Conservation (phyloP, 2,888 invertebrate species). For the Marronus borbonicus region DNA sequence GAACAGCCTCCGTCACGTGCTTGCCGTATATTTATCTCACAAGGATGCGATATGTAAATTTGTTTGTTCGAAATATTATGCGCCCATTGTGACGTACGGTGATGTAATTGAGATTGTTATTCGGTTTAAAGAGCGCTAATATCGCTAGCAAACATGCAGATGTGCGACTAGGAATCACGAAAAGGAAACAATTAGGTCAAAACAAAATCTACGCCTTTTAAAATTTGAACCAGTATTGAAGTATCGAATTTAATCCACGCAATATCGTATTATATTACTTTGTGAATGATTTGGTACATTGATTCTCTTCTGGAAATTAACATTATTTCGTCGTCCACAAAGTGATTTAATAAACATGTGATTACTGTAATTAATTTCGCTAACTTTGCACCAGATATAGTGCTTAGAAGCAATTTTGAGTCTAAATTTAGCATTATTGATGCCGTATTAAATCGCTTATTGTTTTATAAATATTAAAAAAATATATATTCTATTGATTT, state of each 20-base stretch:
- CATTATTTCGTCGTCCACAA: too few species aligned
- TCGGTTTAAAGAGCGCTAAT: constrained; percentile 34
- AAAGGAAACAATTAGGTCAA: constrained; percentile 20
- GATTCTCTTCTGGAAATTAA: too few species aligned
- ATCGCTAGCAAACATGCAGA: background rate
- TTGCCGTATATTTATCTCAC: constrained; percentile 5
- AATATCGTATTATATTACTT: background rate
- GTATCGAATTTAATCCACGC: background rate
- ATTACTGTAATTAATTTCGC: too few species aligned
- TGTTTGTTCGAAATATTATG: constrained; percentile 32
- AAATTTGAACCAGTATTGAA: background rate
- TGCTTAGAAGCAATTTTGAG: too few species aligned
- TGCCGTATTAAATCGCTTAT: too few species aligned
- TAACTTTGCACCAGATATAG: too few species aligned
- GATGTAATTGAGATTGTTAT: constrained; percentile 38
- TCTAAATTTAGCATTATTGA: too few species aligned
- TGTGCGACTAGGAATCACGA: background rate
- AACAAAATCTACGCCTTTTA: constrained; percentile 10
- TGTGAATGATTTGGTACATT: too few species aligned
- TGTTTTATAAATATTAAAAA: too few species aligned
- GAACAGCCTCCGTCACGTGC: constrained; percentile 11
- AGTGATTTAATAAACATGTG: too few species aligned
- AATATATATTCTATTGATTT: too few species aligned
- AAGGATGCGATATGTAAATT: constrained; percentile 22
- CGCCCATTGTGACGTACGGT: constrained; percentile 26